These are phyloP conservation scores for Cosmia pyralina DNA, from an alignment of 2,888 invertebrate genomes.

Conservation along the genomic window DNA sequence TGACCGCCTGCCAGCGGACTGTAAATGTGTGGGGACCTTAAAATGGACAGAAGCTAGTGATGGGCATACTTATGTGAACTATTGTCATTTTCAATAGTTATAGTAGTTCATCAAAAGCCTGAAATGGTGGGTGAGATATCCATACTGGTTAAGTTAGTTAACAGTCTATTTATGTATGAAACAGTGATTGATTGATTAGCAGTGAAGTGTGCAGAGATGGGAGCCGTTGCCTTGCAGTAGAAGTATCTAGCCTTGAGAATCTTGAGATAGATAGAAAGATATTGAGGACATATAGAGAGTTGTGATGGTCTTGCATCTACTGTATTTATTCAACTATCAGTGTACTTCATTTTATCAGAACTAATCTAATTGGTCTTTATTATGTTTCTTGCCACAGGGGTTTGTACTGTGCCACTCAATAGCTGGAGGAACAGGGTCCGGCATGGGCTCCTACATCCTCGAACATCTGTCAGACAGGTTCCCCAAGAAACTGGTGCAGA, in stretches of 20 bases:
- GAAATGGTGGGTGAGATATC: background rate
- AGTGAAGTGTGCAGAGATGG: background rate
- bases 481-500: conserved; percentile 99
- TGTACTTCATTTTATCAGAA: background rate
- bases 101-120: background rate
- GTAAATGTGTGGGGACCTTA: no score
- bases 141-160: background rate
- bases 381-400: conserved; percentile 90
- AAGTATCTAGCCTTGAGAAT: no score
- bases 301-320: background rate
- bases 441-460: conserved; percentile 98
- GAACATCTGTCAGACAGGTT: conserved; percentile 97
- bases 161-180: background rate
- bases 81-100: background rate
- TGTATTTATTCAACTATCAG: background rate
- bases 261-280: no score
- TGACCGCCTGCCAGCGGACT: no score
- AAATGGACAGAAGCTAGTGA: no score
- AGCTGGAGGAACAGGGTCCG: conserved; percentile 99
- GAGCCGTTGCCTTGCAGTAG: background rate
- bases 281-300: background rate
- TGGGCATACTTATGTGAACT: background rate
- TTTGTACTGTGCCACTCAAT: conserved; percentile 99
- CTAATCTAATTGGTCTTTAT: background rate
- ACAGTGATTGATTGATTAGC: background rate